A percentile compares a stretch with the other conserved stretches of the same genome.
Conservation (phyloP, 2,888 invertebrate species). For the Hyppa rectilinea region DNA sequence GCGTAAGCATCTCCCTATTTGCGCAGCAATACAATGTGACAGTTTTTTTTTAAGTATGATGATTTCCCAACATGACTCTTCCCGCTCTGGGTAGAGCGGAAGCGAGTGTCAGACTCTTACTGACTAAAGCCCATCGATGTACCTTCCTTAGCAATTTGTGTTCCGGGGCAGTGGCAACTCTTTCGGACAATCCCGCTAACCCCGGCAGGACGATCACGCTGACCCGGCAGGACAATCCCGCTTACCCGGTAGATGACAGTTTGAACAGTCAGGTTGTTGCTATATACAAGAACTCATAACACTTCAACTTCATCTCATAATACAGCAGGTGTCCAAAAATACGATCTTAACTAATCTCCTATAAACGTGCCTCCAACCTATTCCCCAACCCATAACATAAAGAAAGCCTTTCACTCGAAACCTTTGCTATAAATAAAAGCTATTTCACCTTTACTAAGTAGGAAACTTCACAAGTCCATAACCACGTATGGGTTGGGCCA, state of each 20-base stretch:
- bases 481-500: conserved; percentile 44
- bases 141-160: too few relatives aligned
- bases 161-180: too few relatives aligned
- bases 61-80: too few relatives aligned
- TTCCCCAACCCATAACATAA: conserved; percentile 21
- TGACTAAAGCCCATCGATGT: too few relatives aligned
- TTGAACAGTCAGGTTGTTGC: neutral
- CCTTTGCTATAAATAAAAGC: conserved; percentile 43
- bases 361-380: neutral
- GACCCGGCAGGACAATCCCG: too few relatives aligned
- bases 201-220: too few relatives aligned
- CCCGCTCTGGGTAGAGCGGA: too few relatives aligned
- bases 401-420: conserved; percentile 12
- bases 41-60: too few relatives aligned
- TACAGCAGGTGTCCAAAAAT: neutral
- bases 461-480: conserved; percentile 50
- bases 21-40: too few relatives aligned
- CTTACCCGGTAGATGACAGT: too few relatives aligned
- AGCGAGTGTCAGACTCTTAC: too few relatives aligned
- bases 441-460: conserved; percentile 55
- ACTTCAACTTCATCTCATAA: neutral
- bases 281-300: neutral
- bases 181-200: too few relatives aligned
- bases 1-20: neutral
- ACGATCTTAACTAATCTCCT: neutral